Conservation (phyloP, 1,140 invertebrate genomes). For the Neotoxoptera formosana region DNA sequence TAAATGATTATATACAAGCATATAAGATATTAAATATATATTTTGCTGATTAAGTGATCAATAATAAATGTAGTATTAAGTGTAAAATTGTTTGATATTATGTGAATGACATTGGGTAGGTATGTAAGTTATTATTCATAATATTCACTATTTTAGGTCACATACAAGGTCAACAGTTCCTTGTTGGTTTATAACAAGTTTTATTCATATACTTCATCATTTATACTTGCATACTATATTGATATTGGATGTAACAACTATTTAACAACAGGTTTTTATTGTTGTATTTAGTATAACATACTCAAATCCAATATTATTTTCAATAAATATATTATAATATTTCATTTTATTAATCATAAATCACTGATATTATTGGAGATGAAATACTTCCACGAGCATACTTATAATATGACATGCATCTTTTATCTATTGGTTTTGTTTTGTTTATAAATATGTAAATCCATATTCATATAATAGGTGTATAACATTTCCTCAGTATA, state of each 20-base stretch:
- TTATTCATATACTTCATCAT: slow-evolving; percentile 59
- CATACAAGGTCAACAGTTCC: slow-evolving; percentile 43
- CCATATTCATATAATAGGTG: too few species aligned
- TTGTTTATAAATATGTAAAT: too few species aligned
- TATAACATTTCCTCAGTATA: background rate
- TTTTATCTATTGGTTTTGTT: too few species aligned
- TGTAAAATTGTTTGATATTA: background rate
- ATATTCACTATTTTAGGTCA: slow-evolving; percentile 41
- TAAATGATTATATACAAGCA: background rate
- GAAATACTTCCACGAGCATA: background rate
- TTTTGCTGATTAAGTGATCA: background rate
- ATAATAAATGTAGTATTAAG: background rate
- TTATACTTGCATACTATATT: background rate
- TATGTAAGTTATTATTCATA: background rate
- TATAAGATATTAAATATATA: background rate
- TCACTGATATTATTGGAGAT: background rate
- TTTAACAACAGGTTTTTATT: background rate
- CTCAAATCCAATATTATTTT: background rate
- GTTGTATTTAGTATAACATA: background rate
- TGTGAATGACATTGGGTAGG: background rate
- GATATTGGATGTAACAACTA: background rate
- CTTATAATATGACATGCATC: background rate
- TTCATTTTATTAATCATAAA: background rate
- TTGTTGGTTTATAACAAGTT: slow-evolving; percentile 28
- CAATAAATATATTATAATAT: background rate